Evolutionary conservation across 1,140 invertebrate genomes (phyloP).

Genomic region (Orchestia grillus): DNA sequence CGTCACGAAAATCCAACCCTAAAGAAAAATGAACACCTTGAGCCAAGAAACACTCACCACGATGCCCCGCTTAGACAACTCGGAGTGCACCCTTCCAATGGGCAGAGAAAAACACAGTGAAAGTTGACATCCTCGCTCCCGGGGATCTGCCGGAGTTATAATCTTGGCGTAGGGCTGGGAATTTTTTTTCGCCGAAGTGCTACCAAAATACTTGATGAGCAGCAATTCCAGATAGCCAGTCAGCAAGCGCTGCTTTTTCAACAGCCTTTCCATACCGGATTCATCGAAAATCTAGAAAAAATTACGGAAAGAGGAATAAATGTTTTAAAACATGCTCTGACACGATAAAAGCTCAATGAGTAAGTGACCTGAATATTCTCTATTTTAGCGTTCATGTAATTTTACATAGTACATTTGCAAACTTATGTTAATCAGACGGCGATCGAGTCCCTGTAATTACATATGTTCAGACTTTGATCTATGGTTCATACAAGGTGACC

Average conservation of each 20-base stretch:
- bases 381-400: not conserved
- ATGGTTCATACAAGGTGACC: not conserved
- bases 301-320: not conserved
- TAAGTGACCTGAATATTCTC: not conserved
- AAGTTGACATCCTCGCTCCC: slow-evolving; percentile 75
- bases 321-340: not conserved
- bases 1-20: too few relatives aligned
- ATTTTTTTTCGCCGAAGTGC: slow-evolving; percentile 68
- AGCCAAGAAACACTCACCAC: slow-evolving; percentile 72
- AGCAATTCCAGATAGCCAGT: slow-evolving; percentile 76
- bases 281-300: slow-evolving; percentile 74
- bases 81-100: slow-evolving; percentile 72
- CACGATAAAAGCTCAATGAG: not conserved
- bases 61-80: slow-evolving; percentile 74
- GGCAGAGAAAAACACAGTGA: slow-evolving; percentile 73
- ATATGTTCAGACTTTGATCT: not conserved
- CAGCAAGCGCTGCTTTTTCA: slow-evolving; percentile 74
- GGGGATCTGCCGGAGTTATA: slow-evolving; percentile 74
- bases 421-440: not conserved
- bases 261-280: slow-evolving; percentile 72
- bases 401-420: not conserved
- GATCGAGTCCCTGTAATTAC: not conserved
- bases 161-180: slow-evolving; percentile 70
- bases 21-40: too few relatives aligned
- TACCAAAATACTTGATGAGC: slow-evolving; percentile 58